phyloP scores from a whole-genome alignment of 2,797 vertebrate species.

The Poecilia picta region DNA sequence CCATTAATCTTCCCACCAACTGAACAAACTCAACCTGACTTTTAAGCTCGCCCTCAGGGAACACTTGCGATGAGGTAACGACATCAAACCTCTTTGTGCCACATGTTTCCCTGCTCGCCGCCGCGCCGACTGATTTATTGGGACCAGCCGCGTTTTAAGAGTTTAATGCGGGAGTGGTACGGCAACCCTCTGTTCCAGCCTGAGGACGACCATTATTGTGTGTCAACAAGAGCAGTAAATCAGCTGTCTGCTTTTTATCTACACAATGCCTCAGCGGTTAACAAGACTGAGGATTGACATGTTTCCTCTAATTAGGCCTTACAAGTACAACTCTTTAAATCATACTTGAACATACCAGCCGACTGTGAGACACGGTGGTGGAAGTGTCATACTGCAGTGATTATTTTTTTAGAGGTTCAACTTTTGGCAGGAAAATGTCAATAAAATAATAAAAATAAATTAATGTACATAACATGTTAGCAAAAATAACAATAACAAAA shows the following conservation, averaged over 20 bases:
- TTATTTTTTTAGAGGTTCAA: too few species aligned
- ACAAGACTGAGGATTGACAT: conserved; percentile 59
- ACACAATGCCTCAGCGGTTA: conserved; percentile 39
- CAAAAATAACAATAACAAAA: too few species aligned
- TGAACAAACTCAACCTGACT: conserved; percentile 54
- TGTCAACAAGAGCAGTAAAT: conserved; percentile 53
- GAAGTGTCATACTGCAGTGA: background rate
- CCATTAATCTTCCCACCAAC: conserved; percentile 53
- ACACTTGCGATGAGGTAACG: conserved; percentile 30
- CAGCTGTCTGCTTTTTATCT: conserved; percentile 59
- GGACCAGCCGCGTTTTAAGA: conserved; percentile 50
- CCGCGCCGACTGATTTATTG: conserved; percentile 62
- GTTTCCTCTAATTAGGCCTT: conserved; percentile 27
- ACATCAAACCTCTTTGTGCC: conserved; percentile 52
- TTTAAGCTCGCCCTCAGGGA: conserved; percentile 45
- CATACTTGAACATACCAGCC: background rate
- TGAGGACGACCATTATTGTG: conserved; percentile 35
- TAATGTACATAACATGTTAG: too few species aligned
- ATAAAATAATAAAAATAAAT: too few species aligned
- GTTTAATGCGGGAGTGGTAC: conserved; percentile 41
- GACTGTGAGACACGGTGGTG: background rate
- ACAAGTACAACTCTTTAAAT: background rate
- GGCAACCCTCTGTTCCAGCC: conserved; percentile 17
- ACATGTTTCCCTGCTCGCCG: conserved; percentile 58
- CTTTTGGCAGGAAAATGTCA: too few species aligned